phyloP scores from a whole-genome alignment of 2,888 invertebrate species.

The Parnassius apollo region DNA sequence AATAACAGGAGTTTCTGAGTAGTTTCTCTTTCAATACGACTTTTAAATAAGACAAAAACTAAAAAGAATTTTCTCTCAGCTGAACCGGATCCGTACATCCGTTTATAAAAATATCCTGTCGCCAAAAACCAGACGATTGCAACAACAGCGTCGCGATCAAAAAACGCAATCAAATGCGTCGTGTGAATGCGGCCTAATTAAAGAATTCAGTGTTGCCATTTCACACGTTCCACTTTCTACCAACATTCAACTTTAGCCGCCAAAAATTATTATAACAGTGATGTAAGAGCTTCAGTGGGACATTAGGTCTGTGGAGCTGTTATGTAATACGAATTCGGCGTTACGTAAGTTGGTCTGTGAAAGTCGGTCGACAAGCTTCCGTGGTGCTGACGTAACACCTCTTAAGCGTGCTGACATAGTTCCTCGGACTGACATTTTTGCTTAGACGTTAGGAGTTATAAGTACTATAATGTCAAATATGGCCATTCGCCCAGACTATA shows the following conservation, averaged over 20 bases:
- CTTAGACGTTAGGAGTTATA: conserved; percentile 35
- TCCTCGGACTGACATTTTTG: conserved; percentile 31
- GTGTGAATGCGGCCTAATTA: conserved; percentile 30
- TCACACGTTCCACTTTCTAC: conserved; percentile 73
- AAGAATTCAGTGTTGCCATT: conserved; percentile 52
- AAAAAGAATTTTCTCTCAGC: conserved; percentile 6
- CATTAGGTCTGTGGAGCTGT: conserved; percentile 73
- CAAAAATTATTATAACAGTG: conserved; percentile 58
- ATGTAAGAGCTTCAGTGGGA: conserved; percentile 68
- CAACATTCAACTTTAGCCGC: conserved; percentile 68
- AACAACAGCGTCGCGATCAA: conserved; percentile 8
- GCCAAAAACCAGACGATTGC: conserved; percentile 9
- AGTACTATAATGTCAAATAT: neutral
- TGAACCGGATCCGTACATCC: conserved; percentile 14
- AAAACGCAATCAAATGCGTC: conserved; percentile 17
- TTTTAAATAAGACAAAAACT: no score
- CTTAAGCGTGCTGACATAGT: conserved; percentile 57
- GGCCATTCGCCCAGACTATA: neutral
- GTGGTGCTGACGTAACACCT: conserved; percentile 59
- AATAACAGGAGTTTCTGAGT: no score
- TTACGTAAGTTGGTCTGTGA: conserved; percentile 62
- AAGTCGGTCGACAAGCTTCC: conserved; percentile 75
- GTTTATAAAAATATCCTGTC: conserved; percentile 16
- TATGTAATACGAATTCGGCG: conserved; percentile 63
- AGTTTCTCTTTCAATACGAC: no score